Base-by-base conservation (phyloP, 1,140 invertebrate species). In the Heliconius congener region DNA sequence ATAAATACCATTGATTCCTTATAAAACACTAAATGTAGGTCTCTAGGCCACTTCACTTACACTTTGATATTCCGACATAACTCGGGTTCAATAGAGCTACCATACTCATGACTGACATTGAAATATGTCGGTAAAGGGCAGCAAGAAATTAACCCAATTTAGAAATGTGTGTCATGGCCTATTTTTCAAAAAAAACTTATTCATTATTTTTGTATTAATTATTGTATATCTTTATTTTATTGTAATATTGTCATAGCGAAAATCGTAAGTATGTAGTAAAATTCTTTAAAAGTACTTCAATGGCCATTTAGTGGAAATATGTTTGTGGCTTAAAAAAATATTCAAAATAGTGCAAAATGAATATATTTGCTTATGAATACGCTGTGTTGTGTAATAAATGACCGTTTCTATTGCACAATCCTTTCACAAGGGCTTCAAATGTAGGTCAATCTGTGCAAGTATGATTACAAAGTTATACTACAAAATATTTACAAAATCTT, bases 331-430 rank as follows among this genome's bases (percentile, higher is more conserved):
- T 82, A 80, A 84, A 82, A 34, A 84, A 83, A 81, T 84, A 85
- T 87, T 90, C 82, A 88, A 90, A 91, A 90, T 90, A 86, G 90
- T 88, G 84, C 87, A 90, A 92, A 94, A 93, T 92, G 81, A 89
- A 90, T 93, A 86, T 84, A 90, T 91, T 93, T 91, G 91, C 89
- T 93, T 91, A 92, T 94, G 93, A 93, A 91, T 93, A 93, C 89
- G 86, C 82, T 89, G 87, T 86, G 92, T 94, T 94, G 93, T 93
- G 92, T 94, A 93, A 94, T 93, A 93, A 94, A 94, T 94, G 91
- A 92, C 93, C 93, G 93, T 93, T 94, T 94, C 92, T 93, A 92
- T 94, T 94, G 92, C 93, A 93, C 92, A 94, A 94, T 94, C 91
- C 92, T 94, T 94, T 94, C 93, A 93, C 93, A 94, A 94, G 93